Percentiles rank a stretch among this genome's conserved stretches.
These are phyloP conservation scores for Spicauda simplicius DNA, from an alignment of 2,888 invertebrate species.

Conservation along the genomic window DNA sequence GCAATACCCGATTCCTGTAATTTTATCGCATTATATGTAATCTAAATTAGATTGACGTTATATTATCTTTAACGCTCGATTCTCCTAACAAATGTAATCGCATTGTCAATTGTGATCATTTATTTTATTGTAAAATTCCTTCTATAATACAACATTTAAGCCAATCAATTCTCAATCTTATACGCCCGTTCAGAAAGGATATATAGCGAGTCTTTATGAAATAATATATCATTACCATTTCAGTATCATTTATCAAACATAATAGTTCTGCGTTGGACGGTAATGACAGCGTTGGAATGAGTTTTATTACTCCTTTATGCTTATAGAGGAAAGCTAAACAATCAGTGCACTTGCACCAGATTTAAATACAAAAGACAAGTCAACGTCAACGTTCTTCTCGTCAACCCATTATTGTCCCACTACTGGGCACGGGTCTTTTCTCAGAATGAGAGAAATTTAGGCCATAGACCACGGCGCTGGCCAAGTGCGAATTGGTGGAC, in stretches of 20 bases:
- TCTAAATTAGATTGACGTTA: slow-evolving; percentile 8
- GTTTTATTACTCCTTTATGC: slow-evolving; percentile 16
- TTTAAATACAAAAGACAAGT: not conserved
- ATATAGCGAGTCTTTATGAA: not conserved
- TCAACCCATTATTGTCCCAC: too few relatives aligned
- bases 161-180: slow-evolving; percentile 1
- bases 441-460: too few relatives aligned
- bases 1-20: not conserved
- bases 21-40: not conserved
- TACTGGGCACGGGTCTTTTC: too few relatives aligned
- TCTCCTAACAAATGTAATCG: slow-evolving; percentile 8
- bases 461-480: too few relatives aligned
- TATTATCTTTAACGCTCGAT: slow-evolving; percentile 8
- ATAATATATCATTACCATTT: slow-evolving; percentile 11
- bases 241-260: slow-evolving; percentile 10
- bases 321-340: not conserved
- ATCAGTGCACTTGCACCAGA: not conserved
- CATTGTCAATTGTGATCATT: slow-evolving; percentile 8
- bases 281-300: slow-evolving; percentile 26
- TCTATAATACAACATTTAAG: not conserved
- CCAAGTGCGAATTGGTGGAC: too few relatives aligned
- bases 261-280: slow-evolving; percentile 16
- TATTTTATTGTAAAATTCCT: slow-evolving; percentile 7
- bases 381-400: too few relatives aligned
- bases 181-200: not conserved